A percentile compares a stretch with the other conserved stretches of the same genome.
phyloP scores from a whole-genome alignment of 2,113 vertebrate genomes.

The Anhinga anhinga region DNA sequence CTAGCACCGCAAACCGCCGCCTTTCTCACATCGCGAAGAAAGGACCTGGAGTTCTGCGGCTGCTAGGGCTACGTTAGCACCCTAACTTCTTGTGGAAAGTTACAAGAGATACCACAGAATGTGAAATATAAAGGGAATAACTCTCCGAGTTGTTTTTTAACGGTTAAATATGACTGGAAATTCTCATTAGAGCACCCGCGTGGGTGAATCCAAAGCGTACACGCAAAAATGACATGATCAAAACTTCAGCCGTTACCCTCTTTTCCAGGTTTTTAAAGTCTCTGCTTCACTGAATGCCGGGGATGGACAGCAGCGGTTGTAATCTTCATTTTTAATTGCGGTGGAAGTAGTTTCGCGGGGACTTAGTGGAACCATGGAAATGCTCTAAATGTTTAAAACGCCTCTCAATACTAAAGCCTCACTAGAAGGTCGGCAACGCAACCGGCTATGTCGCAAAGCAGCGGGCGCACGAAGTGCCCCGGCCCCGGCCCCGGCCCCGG shows the following conservation, averaged over 20 bases:
- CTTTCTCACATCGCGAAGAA: neutral
- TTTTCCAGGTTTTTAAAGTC: neutral
- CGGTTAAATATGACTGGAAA: neutral
- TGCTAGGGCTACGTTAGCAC: neutral
- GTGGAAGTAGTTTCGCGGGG: fast-evolving
- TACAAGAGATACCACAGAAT: neutral
- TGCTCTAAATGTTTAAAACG: fast-evolving
- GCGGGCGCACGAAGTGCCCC: too few relatives aligned
- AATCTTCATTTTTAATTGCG: neutral
- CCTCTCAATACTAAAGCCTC: neutral
- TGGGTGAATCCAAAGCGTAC: neutral
- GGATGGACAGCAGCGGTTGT: fast-evolving
- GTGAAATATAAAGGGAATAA: neutral
- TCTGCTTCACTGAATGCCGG: neutral
- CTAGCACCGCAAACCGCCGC: neutral
- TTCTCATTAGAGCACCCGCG: neutral
- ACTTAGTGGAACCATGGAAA: neutral
- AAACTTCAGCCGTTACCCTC: neutral
- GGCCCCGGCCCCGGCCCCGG: too few relatives aligned
- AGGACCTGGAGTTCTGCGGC: neutral
- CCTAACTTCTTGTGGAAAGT: neutral
- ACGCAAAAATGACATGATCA: fast-evolving
- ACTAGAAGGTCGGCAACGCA: too few relatives aligned
- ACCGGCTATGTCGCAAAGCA: fast-evolving
- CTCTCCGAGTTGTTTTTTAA: neutral